Evolutionary conservation across 1,140 invertebrate genomes (phyloP).

Genomic region (Leptopilina clavipes): DNA sequence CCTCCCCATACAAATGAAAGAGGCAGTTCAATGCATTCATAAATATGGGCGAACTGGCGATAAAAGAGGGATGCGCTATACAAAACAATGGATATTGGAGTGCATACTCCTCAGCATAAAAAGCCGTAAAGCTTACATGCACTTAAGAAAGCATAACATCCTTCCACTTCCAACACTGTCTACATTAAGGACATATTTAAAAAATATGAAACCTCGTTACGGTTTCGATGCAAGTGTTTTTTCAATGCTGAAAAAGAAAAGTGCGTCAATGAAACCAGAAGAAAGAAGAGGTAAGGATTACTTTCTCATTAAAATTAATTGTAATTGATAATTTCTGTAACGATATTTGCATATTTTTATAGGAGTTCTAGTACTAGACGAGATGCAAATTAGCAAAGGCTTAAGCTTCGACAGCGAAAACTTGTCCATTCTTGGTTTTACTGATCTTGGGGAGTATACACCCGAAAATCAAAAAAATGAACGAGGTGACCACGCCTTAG

Average conservation of each 20-base stretch:
- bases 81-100: background rate
- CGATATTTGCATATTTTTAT: background rate
- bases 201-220: no score
- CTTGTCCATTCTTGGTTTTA: background rate
- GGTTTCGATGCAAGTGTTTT: no score
- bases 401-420: background rate
- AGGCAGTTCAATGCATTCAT: background rate
- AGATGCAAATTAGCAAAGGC: background rate
- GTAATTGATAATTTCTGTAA: background rate
- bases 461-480: background rate
- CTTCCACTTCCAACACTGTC: no score
- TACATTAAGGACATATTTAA: no score
- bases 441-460: conserved; percentile 17
- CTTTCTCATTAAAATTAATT: background rate
- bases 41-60: background rate
- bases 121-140: background rate
- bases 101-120: background rate
- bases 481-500: background rate
- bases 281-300: background rate
- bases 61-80: background rate
- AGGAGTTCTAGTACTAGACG: background rate
- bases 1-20: background rate
- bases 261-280: no score
- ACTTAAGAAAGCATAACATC: background rate
- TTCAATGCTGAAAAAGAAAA: no score